Conservation (phyloP, 2,113 vertebrate genomes). For the Ariopsis seemanni region DNA sequence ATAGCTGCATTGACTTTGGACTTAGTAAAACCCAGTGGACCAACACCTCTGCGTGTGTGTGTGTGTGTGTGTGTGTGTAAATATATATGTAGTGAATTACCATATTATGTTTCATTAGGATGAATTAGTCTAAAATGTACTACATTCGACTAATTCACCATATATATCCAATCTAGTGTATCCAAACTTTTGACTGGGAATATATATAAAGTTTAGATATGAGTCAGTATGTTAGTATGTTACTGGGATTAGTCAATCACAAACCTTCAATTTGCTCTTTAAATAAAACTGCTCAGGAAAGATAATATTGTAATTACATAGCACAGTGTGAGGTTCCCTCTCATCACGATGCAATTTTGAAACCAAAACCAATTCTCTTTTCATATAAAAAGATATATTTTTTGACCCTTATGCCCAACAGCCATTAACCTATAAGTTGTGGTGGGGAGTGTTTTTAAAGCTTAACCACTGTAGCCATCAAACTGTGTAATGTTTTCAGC, state of each 20-base stretch:
- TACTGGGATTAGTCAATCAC: constrained; percentile 16
- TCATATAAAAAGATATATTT: too few species aligned
- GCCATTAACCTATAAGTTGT: not conserved
- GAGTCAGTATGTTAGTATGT: not conserved
- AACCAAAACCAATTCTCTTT: constrained; percentile 2
- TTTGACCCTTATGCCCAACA: not conserved
- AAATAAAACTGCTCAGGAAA: constrained; percentile 14
- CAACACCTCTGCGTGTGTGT: too few species aligned
- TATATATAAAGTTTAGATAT: not conserved
- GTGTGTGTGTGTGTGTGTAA: too few species aligned
- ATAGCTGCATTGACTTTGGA: too few species aligned
- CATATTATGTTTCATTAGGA: too few species aligned
- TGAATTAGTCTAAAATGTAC: too few species aligned
- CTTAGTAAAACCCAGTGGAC: too few species aligned
- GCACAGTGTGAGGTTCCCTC: constrained; percentile 22
- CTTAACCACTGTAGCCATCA: constrained; percentile 6
- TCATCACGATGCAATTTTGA: not conserved
- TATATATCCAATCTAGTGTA: not conserved
- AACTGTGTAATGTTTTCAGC: constrained; percentile 7
- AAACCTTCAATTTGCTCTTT: constrained; percentile 4
- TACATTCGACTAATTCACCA: too few species aligned
- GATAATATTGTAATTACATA: constrained; percentile 8
- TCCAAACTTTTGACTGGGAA: not conserved
- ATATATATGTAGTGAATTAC: too few species aligned
- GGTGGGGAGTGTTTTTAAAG: not conserved